Percentiles rank a stretch among this genome's conserved stretches.
Evolutionary conservation across 2,797 vertebrate genomes (phyloP).

Genomic region (Poecilia gillii): DNA sequence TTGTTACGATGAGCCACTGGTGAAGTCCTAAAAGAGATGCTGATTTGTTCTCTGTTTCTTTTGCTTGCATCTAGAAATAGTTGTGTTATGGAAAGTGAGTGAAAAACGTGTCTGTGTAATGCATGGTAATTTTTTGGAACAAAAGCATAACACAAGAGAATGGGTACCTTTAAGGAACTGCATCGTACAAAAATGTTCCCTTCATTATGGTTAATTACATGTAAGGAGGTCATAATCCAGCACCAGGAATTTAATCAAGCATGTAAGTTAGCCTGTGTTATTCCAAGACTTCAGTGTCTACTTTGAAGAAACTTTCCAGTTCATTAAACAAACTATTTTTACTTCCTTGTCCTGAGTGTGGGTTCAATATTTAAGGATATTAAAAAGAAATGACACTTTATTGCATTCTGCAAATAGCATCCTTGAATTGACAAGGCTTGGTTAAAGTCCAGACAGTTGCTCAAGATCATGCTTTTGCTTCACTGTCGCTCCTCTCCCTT

Average conservation of each 20-base stretch:
- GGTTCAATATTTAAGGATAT: neutral
- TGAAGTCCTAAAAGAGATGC: conserved; percentile 9
- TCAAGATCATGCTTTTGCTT: conserved; percentile 36
- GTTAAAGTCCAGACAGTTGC: conserved; percentile 19
- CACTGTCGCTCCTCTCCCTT: conserved; percentile 51
- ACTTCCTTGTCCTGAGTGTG: neutral
- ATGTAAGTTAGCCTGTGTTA: conserved; percentile 1
- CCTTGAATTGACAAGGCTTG: conserved; percentile 3
- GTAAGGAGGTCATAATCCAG: conserved; percentile 56
- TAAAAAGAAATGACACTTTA: neutral
- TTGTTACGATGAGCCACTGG: conserved; percentile 32
- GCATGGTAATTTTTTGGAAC: neutral
- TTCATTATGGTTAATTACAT: conserved; percentile 60
- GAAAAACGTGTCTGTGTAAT: neutral
- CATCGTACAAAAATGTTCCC: conserved; percentile 48
- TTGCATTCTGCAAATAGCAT: neutral
- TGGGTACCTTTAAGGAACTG: conserved; percentile 31
- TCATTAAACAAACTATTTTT: conserved; percentile 8
- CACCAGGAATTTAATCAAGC: conserved; percentile 30
- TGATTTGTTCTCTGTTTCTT: neutral
- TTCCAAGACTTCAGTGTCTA: conserved; percentile 16
- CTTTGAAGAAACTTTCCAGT: neutral
- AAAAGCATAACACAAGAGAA: conserved; percentile 14
- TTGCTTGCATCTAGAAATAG: conserved; percentile 12
- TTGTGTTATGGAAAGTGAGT: conserved; percentile 11